Evolutionary conservation across 2,888 invertebrate species (phyloP), one percentile per base, ranked within the genome.

Genomic region (Caenorhabditis doughertyi): DNA sequence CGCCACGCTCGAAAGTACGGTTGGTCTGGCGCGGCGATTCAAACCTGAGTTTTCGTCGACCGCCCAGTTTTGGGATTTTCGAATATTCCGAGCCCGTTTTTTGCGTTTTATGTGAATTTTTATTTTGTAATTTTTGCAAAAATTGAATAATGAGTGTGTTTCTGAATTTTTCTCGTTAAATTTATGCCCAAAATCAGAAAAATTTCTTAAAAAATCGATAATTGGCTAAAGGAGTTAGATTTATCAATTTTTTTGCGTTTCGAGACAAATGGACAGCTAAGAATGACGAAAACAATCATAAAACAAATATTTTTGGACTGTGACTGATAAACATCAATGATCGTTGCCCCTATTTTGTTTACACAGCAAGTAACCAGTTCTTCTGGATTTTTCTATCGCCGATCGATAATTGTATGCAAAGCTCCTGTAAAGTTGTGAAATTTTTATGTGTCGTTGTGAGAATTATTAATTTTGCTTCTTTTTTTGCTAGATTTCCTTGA

Each of bases 11-110:
- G 11, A 47, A 62, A 39, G 21, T 82, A 82, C 82, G 72, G 79
- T 82, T 8, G 9, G 16, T 11, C 13, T 5, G 56, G 32, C 51
- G 79, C 82, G 82, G 79, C 73, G 49, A 79, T 82, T 82, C 82
- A 82, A 82, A 82, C 79, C 1, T 13, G 2, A 11, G 44, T 62
- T 77, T 81, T 55, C 25, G 13, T 11, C 29, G 73, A 51, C 82
- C 82, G 82, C 82, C 82, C 58, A 82, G 82, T 72, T 79, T 76
- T 76, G 32, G 76, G 76, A 76, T 49, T 68, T 58, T 35, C n/a
- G 3, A 32, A 25, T 11, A 9, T 42, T 68, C 51, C 39, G n/a
- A 42, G 27, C 39, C n/a, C 47, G 21, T 42, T 58, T 58, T 25
- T 32, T 13, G 2, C 0, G 49, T 27, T 67, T 67, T 65, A 49